phyloP scores from a whole-genome alignment of 2,888 invertebrate species.

The Rhagium mordax region DNA sequence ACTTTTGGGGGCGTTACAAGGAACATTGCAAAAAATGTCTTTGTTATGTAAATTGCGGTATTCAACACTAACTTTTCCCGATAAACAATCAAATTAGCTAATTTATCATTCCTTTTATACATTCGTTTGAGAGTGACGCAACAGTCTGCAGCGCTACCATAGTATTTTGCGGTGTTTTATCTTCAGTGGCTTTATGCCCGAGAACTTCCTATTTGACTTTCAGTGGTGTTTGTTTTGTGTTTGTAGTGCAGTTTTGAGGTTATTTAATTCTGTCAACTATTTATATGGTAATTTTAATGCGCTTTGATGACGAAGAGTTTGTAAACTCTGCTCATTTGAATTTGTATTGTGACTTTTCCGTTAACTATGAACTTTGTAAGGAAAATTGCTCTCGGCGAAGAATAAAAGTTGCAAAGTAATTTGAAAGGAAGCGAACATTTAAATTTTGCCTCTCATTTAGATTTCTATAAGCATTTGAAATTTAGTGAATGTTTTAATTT shows the following conservation, averaged over 20 bases:
- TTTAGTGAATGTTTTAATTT: not conserved
- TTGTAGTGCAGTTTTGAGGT: not conserved
- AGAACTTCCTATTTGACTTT: constrained; percentile 13
- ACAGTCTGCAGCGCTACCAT: not conserved
- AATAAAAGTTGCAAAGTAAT: not conserved
- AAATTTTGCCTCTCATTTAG: not conserved
- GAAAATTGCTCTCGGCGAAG: not conserved
- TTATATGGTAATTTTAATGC: constrained; percentile 10
- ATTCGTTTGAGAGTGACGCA: not conserved
- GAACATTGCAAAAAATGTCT: too few species aligned
- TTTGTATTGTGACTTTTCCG: not conserved
- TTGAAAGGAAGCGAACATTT: not conserved
- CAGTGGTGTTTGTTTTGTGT: constrained; percentile 1
- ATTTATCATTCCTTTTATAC: not conserved
- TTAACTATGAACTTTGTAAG: not conserved
- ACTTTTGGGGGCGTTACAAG: too few species aligned
- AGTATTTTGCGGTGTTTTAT: not conserved
- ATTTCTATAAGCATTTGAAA: not conserved
- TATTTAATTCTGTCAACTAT: constrained; percentile 7
- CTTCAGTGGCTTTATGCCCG: not conserved
- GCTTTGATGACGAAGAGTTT: not conserved
- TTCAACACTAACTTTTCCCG: too few species aligned
- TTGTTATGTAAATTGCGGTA: too few species aligned
- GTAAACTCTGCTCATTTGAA: not conserved
- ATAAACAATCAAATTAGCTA: not conserved